These are phyloP conservation scores for Pocillopora meandrina DNA, from an alignment of 92 coral and sea anemone species.

Conservation along the genomic window DNA sequence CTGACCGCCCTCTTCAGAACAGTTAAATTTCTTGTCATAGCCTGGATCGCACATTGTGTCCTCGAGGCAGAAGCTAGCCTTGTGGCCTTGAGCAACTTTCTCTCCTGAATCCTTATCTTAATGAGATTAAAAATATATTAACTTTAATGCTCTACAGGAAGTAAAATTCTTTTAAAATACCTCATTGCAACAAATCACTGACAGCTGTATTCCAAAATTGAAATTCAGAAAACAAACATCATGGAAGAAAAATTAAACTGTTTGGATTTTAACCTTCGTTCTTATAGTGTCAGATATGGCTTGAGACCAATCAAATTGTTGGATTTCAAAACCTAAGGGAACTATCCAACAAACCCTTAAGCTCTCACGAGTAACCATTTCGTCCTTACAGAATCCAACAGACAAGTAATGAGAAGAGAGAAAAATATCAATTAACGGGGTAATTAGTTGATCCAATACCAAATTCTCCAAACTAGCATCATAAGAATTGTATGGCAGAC, in stretches of 20 bases:
- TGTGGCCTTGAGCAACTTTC: constrained; percentile 87
- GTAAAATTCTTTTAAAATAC: neutral
- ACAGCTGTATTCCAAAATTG: too few species aligned
- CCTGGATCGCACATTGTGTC: constrained; percentile 92
- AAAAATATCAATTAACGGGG: neutral
- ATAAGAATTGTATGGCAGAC: too few species aligned
- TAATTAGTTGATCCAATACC: too few species aligned
- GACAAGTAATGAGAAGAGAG: neutral
- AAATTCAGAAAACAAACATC: too few species aligned
- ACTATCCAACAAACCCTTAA: too few species aligned
- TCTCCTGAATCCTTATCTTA: constrained; percentile 10
- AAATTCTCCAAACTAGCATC: too few species aligned
- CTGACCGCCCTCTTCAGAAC: constrained; percentile 77
- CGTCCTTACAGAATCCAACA: neutral
- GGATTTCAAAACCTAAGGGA: too few species aligned
- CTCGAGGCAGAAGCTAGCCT: constrained; percentile 97
- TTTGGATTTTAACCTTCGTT: too few species aligned
- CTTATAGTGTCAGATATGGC: too few species aligned
- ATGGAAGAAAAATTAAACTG: too few species aligned
- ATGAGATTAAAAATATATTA: neutral
- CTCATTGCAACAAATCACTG: neutral
- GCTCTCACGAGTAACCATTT: too few species aligned
- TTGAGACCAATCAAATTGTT: too few species aligned
- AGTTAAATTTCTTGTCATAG: constrained; percentile 62
- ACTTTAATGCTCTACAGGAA: neutral